These are phyloP conservation scores for Blastobasis adustella DNA, from an alignment of 2,888 invertebrate genomes.

Conservation along the genomic window DNA sequence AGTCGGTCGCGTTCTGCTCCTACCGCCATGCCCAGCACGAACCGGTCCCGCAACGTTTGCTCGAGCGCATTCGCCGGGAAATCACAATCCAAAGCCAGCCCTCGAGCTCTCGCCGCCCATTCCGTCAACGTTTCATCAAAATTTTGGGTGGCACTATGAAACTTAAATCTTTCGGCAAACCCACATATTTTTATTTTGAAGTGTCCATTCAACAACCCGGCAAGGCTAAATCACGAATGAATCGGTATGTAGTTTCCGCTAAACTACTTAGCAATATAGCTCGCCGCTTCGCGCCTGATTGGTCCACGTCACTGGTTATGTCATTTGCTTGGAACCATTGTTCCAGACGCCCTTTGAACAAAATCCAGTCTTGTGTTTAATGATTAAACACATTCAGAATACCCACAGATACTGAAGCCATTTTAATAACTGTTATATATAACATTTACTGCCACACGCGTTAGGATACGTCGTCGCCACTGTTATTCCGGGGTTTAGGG, in stretches of 20 bases:
- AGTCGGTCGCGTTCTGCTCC: constrained; percentile 6
- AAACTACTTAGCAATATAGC: constrained; percentile 4
- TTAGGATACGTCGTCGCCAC: no score
- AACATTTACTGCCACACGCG: no score
- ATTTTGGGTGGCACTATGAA: constrained; percentile 4
- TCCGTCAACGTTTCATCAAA: not conserved
- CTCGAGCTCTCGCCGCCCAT: constrained; percentile 7
- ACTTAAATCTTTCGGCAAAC: constrained; percentile 4
- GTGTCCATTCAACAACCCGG: constrained; percentile 3
- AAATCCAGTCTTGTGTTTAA: not conserved
- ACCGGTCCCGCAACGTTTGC: constrained; percentile 4
- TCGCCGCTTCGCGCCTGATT: not conserved
- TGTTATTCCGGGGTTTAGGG: no score
- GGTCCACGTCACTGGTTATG: not conserved
- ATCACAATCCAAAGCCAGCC: constrained; percentile 5
- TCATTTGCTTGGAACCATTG: constrained; percentile 4
- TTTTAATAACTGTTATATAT: no score
- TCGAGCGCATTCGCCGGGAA: not conserved
- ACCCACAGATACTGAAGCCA: no score
- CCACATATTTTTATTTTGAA: constrained; percentile 1
- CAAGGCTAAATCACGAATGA: not conserved
- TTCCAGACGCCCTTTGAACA: constrained; percentile 1
- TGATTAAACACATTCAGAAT: no score
- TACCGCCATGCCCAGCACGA: constrained; percentile 5
- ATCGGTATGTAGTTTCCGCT: not conserved